Conservation (phyloP, 2,888 invertebrate species). For the Acronicta leporina region DNA sequence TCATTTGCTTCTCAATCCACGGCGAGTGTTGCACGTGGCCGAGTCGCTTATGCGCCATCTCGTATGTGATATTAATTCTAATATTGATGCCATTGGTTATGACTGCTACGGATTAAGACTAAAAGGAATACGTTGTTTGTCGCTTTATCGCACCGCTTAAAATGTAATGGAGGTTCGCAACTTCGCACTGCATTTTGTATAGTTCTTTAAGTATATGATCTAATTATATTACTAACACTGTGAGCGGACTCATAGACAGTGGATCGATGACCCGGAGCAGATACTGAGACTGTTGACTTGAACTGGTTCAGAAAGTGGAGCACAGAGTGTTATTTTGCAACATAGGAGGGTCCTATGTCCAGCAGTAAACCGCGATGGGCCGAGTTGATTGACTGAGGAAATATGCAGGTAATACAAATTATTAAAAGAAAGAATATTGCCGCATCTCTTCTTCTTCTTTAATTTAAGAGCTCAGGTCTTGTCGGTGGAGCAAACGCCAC, state of each 20-base stretch:
- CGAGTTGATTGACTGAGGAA: not conserved
- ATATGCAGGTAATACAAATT: no score
- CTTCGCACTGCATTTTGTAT: slow-evolving; percentile 3
- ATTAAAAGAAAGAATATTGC: no score
- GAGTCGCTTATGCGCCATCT: slow-evolving; percentile 40
- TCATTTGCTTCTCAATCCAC: slow-evolving; percentile 18
- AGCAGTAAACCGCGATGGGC: not conserved
- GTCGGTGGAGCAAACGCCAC: no score
- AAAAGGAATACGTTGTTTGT: slow-evolving; percentile 31
- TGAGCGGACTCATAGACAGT: no score
- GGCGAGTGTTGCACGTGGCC: slow-evolving; percentile 29
- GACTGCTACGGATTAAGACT: slow-evolving; percentile 18
- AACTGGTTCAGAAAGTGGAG: no score
- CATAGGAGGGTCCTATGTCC: not conserved
- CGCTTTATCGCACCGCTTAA: slow-evolving; percentile 20
- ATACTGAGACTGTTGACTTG: no score
- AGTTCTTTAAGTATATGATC: no score
- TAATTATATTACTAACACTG: no score
- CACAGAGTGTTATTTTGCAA: no score
- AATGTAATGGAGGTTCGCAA: slow-evolving; percentile 3
- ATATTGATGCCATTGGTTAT: slow-evolving; percentile 39
- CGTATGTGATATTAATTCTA: slow-evolving; percentile 48
- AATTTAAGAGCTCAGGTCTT: no score
- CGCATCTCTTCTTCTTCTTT: no score
- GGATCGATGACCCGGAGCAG: no score